Percentiles rank a stretch among this genome's conserved stretches.
Evolutionary conservation across 2,888 invertebrate genomes (phyloP).

Genomic region (Archips xylosteana): DNA sequence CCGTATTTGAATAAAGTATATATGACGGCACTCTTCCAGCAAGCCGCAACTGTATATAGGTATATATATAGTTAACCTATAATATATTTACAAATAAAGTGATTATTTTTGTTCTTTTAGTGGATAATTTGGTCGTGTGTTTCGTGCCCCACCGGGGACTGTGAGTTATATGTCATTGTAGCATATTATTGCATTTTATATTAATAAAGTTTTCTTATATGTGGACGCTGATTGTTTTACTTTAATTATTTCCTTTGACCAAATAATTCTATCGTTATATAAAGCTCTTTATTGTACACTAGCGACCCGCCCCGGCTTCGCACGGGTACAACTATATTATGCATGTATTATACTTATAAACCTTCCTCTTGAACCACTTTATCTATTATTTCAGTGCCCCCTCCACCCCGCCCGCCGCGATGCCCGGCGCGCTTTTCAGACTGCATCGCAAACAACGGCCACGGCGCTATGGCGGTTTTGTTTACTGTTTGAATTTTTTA

Average conservation of each 20-base stretch:
- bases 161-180: constrained; percentile 60
- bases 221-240: constrained; percentile 62
- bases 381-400: too few relatives aligned
- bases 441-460: too few relatives aligned
- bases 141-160: constrained; percentile 50
- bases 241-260: constrained; percentile 27
- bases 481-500: too few relatives aligned
- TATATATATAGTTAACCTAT: constrained; percentile 59
- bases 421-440: too few relatives aligned
- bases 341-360: too few relatives aligned
- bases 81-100: constrained; percentile 61
- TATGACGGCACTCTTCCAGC: constrained; percentile 1
- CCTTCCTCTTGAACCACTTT: too few relatives aligned
- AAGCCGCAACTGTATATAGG: constrained; percentile 59
- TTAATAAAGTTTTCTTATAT: constrained; percentile 83
- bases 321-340: too few relatives aligned
- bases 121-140: constrained; percentile 54
- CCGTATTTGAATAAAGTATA: constrained; percentile 6
- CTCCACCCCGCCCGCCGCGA: too few relatives aligned
- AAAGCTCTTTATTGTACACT: too few relatives aligned
- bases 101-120: constrained; percentile 55
- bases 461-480: too few relatives aligned
- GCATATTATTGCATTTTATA: constrained; percentile 74
- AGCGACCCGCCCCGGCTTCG: too few relatives aligned
- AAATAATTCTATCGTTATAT: too few relatives aligned